Percentiles rank a stretch among this genome's conserved stretches.
Conservation (phyloP, 2,797 vertebrate species). For the Peromyscus attwateri region DNA sequence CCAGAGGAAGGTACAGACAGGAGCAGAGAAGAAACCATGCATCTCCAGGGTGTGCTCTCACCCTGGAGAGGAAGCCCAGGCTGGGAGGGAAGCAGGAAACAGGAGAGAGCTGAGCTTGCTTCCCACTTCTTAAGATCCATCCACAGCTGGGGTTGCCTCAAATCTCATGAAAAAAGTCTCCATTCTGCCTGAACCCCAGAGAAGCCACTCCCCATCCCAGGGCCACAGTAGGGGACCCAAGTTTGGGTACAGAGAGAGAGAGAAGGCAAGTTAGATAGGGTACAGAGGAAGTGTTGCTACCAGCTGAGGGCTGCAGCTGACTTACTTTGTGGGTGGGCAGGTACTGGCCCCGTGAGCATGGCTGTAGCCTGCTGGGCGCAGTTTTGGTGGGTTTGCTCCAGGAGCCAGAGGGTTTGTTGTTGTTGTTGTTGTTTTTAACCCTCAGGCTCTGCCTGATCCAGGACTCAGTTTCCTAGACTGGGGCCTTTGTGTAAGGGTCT, state of each 20-base stretch:
- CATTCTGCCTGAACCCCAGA: background rate
- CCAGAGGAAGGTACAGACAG: fast-evolving
- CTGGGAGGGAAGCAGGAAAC: background rate
- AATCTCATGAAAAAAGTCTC: background rate
- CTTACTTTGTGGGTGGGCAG: too few species aligned
- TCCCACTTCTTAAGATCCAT: background rate
- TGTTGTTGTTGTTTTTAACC: background rate
- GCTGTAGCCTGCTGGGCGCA: background rate
- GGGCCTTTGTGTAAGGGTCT: background rate
- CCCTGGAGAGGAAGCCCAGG: background rate
- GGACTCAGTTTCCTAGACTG: background rate
- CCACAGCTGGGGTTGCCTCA: background rate
- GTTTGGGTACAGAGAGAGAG: background rate
- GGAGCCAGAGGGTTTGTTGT: background rate
- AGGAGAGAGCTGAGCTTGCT: too few species aligned
- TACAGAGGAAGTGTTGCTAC: background rate
- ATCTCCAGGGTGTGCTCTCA: background rate
- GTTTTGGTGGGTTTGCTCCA: background rate
- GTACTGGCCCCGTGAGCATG: background rate
- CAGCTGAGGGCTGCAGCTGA: background rate
- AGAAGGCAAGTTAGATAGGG: background rate
- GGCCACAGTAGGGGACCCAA: background rate
- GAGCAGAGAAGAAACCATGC: background rate
- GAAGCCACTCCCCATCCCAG: background rate
- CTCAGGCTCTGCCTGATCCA: background rate